Percentiles rank a stretch among this genome's conserved stretches.
These are phyloP conservation scores for Ornithoptera alexandrae DNA, from an alignment of 2,888 invertebrate genomes.

Conservation along the genomic window DNA sequence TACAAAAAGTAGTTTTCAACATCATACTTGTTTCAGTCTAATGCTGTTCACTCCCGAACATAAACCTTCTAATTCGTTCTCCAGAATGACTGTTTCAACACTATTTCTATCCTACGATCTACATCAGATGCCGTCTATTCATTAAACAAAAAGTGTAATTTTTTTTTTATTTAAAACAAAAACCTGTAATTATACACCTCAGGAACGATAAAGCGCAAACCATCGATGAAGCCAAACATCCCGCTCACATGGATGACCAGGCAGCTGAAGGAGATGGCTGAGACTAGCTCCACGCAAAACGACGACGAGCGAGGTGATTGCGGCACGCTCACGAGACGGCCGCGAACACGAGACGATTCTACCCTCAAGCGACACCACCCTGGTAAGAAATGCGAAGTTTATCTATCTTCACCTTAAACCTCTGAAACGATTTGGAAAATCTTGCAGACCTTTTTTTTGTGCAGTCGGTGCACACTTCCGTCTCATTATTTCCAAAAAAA, in stretches of 20 bases:
- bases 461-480: too few species aligned
- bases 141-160: too few species aligned
- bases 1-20: too few species aligned
- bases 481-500: too few species aligned
- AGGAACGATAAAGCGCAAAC: conserved; percentile 95
- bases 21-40: too few species aligned
- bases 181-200: conserved; percentile 3
- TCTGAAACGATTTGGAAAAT: too few species aligned
- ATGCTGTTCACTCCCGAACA: too few species aligned
- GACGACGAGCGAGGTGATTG: conserved; percentile 63
- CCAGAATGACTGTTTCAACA: too few species aligned
- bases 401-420: neutral
- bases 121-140: too few species aligned
- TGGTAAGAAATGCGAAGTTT: conserved; percentile 40
- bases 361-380: conserved; percentile 66
- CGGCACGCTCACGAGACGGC: conserved; percentile 78
- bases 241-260: conserved; percentile 94
- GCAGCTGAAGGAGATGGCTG: conserved; percentile 92
- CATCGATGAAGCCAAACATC: conserved; percentile 94
- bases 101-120: too few species aligned
- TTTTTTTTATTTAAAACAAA: neutral
- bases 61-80: too few species aligned
- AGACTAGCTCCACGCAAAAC: conserved; percentile 73
- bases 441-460: too few species aligned
- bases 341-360: conserved; percentile 58